Conservation (phyloP, 2,113 vertebrate species). For the Mormyrus iriodes region DNA sequence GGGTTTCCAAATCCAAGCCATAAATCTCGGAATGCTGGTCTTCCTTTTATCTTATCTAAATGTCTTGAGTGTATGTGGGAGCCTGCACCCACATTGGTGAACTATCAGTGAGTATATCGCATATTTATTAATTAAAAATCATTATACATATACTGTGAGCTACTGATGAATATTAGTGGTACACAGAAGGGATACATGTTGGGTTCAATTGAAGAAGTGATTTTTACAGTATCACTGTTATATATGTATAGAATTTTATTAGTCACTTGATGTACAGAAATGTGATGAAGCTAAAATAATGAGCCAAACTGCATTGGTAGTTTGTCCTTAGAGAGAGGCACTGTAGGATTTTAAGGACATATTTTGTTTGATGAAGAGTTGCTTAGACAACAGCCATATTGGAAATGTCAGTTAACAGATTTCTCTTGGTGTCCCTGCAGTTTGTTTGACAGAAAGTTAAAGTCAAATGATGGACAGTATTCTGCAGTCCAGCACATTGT, state of each 20-base stretch:
- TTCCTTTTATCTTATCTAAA: too few species aligned
- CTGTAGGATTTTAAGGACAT: background rate
- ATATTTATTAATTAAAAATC: background rate
- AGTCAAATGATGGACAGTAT: conserved; percentile 72
- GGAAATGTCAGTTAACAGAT: background rate
- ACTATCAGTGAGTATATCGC: too few species aligned
- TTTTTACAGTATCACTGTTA: background rate
- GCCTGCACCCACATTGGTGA: too few species aligned
- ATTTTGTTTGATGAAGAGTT: background rate
- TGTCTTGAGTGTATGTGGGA: too few species aligned
- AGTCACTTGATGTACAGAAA: background rate
- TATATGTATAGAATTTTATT: background rate
- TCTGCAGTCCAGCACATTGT: conserved; percentile 74
- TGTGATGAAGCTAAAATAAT: background rate
- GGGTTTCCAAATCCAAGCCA: too few species aligned
- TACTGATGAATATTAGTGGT: background rate
- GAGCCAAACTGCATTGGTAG: background rate
- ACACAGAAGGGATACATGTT: background rate
- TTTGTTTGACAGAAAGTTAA: conserved; percentile 67
- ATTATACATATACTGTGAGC: background rate
- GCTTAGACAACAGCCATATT: background rate
- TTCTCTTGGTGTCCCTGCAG: conserved; percentile 46
- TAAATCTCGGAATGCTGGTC: too few species aligned
- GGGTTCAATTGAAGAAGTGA: background rate
- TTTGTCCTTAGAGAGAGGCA: background rate